These are phyloP conservation scores for Lycia hirtaria DNA, from an alignment of 2,888 invertebrate genomes.

Conservation along the genomic window DNA sequence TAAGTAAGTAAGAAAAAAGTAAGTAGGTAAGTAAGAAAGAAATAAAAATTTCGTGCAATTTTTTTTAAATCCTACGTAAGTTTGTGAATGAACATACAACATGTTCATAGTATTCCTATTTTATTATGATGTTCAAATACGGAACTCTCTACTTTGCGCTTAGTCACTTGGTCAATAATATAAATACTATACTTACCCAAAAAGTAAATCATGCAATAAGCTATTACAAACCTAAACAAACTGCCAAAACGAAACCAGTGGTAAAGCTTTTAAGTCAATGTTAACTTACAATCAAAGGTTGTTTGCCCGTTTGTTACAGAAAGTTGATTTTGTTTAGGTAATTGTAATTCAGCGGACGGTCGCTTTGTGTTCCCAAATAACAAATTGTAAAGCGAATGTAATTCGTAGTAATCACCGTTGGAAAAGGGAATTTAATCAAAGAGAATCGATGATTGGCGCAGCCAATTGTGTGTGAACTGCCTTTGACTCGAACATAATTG, in stretches of 20 bases:
- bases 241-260: neutral
- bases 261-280: constrained; percentile 29
- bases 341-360: constrained; percentile 49
- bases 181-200: neutral
- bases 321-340: constrained; percentile 49
- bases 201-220: neutral
- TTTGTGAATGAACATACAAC: too few species aligned
- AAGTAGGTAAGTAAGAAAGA: too few species aligned
- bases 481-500: constrained; percentile 36
- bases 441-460: constrained; percentile 56
- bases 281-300: constrained; percentile 31
- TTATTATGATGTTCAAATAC: too few species aligned
- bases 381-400: constrained; percentile 59
- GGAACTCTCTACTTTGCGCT: too few species aligned
- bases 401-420: constrained; percentile 49
- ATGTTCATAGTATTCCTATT: too few species aligned
- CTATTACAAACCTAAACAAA: constrained; percentile 1
- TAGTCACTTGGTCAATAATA: too few species aligned
- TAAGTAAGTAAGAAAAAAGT: too few species aligned
- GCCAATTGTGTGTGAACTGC: constrained; percentile 43
- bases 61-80: too few species aligned
- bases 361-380: constrained; percentile 51
- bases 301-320: constrained; percentile 31
- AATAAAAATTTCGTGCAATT: too few species aligned
- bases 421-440: constrained; percentile 67